Base-by-base conservation (phyloP, 2,113 vertebrate genomes). In the Toxotes jaculatrix region DNA sequence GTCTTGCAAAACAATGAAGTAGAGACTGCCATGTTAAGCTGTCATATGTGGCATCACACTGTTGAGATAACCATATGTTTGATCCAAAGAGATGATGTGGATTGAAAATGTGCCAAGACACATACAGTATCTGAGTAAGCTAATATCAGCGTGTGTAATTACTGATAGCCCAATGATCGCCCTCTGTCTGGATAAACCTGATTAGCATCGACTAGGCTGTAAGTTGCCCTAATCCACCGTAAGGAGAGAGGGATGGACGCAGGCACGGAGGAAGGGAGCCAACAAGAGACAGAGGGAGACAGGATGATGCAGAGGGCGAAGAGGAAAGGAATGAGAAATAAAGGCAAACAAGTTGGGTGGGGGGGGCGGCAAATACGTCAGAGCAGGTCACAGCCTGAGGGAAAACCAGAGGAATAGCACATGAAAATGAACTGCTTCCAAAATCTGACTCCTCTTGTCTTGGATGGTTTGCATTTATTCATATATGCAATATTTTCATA, bases 151-250 rank as follows among this genome's bases (percentile, higher is more conserved):
- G 63, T 64, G 76, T 81, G 81, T 93, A 91, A 94, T 92, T 90
- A 92, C 90, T 74, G 88, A 89, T 88, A 87, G 89, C 74, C 81
- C 91, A 86, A 79, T 87, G 88, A 92, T 92, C 83, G 31, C 83
- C 89, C 92, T 90, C 85, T 91, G 81, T 83, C 90, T 85, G 74
- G 83, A 89, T 92, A 91, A 94, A 94, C 78, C 89, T 53, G 91
- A 93, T 94, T 93, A 94, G 87, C 80, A 94, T 94, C 64, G 92
- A 93, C 83, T 69, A 72, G 77, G 53, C 87, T 88, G 71, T 83
- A 89, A 94, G 53, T 68, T 40, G 32, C 57, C 72, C 63, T 92
- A 92, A 93, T 88, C 88, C 89, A 84, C 61, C 38, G 82, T 85
- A 83, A 91, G 74, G 82, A 83, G 84, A 86, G 87, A 77, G 66